Evolutionary conservation across 2,888 invertebrate genomes (phyloP), one percentile per base, ranked within the genome.

Genomic region (Xestia c-nigrum): DNA sequence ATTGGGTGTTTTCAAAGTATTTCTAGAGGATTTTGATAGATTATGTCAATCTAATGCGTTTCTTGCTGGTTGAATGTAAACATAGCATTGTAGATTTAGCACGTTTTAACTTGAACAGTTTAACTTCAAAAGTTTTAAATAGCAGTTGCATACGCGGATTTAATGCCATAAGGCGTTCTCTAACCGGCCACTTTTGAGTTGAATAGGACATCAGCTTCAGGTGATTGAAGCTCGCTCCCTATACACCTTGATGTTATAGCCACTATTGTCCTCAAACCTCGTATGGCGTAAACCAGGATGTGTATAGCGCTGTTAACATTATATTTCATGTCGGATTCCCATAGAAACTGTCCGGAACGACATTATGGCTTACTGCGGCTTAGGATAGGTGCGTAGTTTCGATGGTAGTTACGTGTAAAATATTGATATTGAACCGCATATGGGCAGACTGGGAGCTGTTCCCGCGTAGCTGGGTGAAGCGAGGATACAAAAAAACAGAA

Each of bases 321-420:
- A 78, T 83, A 83, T 72, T 83, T 81, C 84, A 81, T 79, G 73
- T 55, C 65, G 59, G 55, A 38, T 72, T 50, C 59, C 83, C 72
- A 83, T 72, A 43, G 79, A 65, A 63, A 59, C 67, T 46, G 79
- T 16, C 46, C 6, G 64, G 31, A 21, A 47, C 50, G 57, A 57
- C 84, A 50, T 72, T 50, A 59, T n/a, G 57, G 72, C 79, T 66
- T 69, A 73, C 52, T 24, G 16, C 5, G 61, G 74, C 67, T 80
- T 74, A 74, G 38, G 40, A 46, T 67, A 38, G 68, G 52, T 70
- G 80, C 84, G 80, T 50, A 69, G 72, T 83, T 76, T 55, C 69
- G 52, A 46, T 43, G 74, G 71, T 71, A 76, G 71, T 76, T 83
- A 69, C 65, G 46, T 38, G 43, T 81, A 72, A 81, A 66, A 72